Base-by-base conservation (phyloP, 2,797 vertebrate genomes). In the Buphagus erythrorhynchus region DNA sequence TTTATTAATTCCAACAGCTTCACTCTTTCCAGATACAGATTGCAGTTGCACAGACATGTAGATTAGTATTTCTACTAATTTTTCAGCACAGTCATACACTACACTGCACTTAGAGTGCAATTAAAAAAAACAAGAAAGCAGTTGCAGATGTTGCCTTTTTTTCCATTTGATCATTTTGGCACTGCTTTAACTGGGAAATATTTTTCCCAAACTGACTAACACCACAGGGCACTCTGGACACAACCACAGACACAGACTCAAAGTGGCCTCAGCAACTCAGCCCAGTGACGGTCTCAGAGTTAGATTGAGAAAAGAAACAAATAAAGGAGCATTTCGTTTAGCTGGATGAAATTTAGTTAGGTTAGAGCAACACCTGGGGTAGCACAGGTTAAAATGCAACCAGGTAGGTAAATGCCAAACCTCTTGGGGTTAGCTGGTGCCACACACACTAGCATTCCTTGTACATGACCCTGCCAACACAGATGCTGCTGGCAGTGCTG, bases 351-450 rank as follows among this genome's bases (percentile, higher is more conserved):
- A 91, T 94, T 96, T 96, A 97, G 96, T 95, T 40, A 43, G 84
- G 97, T 98, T 98, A 98, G 94, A 91, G 91, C 31, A 5, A 82
- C 55, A 67, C 79, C 88, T 82, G 59, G 48, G 88, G 92, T 94
- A 97, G 89, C 95, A 83, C 90, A 94, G 94, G 84, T 97, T 95
- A 93, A 92, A 91, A 95, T 43, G 36, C 72, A 94, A 94, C 95
- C 90, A 85, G 91, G 94, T 26, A 85, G 94, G 85, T 24, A 40
- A 92, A 87, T 49, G 38, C 45, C 96, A 83, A 16, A 52, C 42
- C 45, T 95, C 77, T 71, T 51, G 22, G 46, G 76, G 97, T 98
- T 98, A 98, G 98, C 97, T 95, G 96, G 90, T 97, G 96, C 88
- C 93, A 94, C 94, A 96, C 95, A 97, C 80, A 46, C 86, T 62